Base-by-base conservation (phyloP, 2,113 vertebrate genomes). In the Hypanus sabinus region DNA sequence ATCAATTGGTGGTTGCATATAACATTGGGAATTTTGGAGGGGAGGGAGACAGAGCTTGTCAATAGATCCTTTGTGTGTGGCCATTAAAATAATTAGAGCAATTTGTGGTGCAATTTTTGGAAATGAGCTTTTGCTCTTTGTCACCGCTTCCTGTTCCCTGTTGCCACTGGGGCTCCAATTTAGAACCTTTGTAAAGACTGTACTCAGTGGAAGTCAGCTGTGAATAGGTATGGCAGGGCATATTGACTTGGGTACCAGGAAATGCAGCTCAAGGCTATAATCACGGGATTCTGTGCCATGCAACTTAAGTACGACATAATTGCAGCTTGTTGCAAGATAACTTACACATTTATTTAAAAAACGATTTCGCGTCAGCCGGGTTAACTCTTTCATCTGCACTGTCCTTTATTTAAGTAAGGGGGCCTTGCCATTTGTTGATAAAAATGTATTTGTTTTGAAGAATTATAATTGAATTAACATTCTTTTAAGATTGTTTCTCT, bases 81-180 rank as follows among this genome's bases (percentile, higher is more conserved):
- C 94, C 96, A 80, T 96, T 96, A 95, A 96, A 96, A 94, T 95
- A 96, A 95, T 95, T 95, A 95, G 0, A 94, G 94, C 94, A 87
- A 96, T 96, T 96, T 95, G 95, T 94, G 4, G 0, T 94, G 94
- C 95, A 94, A 79, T 95, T 94, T 94, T 93, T 95, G 70, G 94
- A 94, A 95, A 95, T 81, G 12, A 95, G 76, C 94, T 96, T 94
- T 96, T 95, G 5, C 92, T 33, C 94, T 94, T 95, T 95, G 93
- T 95, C 95, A 95, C 94, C 94, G 81, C 95, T 95, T 95, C 71
- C 9, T 94, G 95, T 81, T 85, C 68, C 80, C 94, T 87, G 46
- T 62, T 91, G 9, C 80, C 68, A 6, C 12, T 95, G 76, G 30
- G 81, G 12, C 18, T 94, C 68, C 94, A 88, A 88, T 73, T 71